Base-by-base conservation (phyloP, 2,113 vertebrate species). In the Panurus biarmicus region DNA sequence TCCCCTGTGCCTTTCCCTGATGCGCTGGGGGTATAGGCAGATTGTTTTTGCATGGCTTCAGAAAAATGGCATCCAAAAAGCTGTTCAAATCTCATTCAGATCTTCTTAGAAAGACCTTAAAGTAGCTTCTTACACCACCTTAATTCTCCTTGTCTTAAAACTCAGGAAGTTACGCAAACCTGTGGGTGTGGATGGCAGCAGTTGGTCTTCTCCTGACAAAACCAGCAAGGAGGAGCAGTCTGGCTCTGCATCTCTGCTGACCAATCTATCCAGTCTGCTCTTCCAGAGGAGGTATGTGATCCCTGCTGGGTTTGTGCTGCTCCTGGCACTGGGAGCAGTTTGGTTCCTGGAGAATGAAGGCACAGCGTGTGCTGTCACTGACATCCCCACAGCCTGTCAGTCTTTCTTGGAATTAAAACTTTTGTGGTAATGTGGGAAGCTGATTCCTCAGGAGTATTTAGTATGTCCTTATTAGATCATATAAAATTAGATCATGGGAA, bases 111-210 rank as follows among this genome's bases (percentile, higher is more conserved):
- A 60, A 89, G 45, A 69, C 69, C 12, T 77, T 19, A 56, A 87
- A 54, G 57, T 15, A 13, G 18, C 20, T 75, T 72, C 20, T 60
- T 48, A 7, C 51, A 69, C 65, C 71, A 82, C 50, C 12, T 28
- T 45, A 21, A 87, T 72, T 88, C 14, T 84, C 42, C 42, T 80
- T 35, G 50, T 91, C 85, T 77, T 73, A 80, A 91, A 93, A 89
- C 78, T 18, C 94, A 98, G 98, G 97, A 98, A 98, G 96, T 96
- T 97, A 76, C 98, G 98, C 72, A 98, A 96, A 91, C 81, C 96
- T 83, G 87, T 94, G 91, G 97, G 97, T 67, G 91, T 92, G 25
- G 97, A 98, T 74, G 97, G 97, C 85, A 97, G 33, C 95, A 95
- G 65, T 29, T 97, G 90, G 79, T 88, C 82, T 40, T 89, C 91